Base-by-base conservation (phyloP, 1,140 invertebrate species). In the Drosophila albomicans region DNA sequence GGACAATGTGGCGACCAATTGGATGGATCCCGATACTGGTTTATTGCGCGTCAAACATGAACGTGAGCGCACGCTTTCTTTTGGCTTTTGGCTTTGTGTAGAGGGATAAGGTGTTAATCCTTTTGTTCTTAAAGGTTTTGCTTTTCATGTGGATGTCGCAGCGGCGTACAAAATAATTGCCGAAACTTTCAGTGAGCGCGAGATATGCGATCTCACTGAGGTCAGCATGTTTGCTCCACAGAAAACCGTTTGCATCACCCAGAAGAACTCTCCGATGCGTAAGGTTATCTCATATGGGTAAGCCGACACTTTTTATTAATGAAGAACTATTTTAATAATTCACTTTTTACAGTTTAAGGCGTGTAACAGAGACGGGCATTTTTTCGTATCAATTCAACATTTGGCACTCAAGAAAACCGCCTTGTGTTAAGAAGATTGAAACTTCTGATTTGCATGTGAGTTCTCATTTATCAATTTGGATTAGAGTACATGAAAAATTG, bases 251-350 rank as follows among this genome's bases (percentile, higher is more conserved):
- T 92, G 91, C 20, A 93, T 93, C n/a, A 92, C 94, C 16, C 93
- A 93, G 54, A 95, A 95, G 79, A 91, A 93, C 49, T 95, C 95
- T 16, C 95, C 94, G 0, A 95, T 95, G 88, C 94, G 93, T n/a
- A 94, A 95, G 87, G 93, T 95, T 58, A 89, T 95, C 5, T 93
- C 94, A 66, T 94, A 94, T 71, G 95, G 95, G 95, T 95, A 91
- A 92, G 89, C 82, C 2, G 1, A 48, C 1, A 25, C 20, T 1
- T 3, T 1, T 25, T 16, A 1, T 38, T 7, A 38, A 38, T 10
- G 1, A 38, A 38, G 4, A 38, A 10, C 10, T 7, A 38, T 43
- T 13, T 43, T 43, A 1, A 41, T 10, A 41, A 15, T 5, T 3
- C 15, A 11, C 13, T 20, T 20, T 5, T 7, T 43, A 11, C 7